These are phyloP conservation scores for Tychaedon coryphoeus DNA, from an alignment of 2,113 vertebrate species.

Conservation along the genomic window DNA sequence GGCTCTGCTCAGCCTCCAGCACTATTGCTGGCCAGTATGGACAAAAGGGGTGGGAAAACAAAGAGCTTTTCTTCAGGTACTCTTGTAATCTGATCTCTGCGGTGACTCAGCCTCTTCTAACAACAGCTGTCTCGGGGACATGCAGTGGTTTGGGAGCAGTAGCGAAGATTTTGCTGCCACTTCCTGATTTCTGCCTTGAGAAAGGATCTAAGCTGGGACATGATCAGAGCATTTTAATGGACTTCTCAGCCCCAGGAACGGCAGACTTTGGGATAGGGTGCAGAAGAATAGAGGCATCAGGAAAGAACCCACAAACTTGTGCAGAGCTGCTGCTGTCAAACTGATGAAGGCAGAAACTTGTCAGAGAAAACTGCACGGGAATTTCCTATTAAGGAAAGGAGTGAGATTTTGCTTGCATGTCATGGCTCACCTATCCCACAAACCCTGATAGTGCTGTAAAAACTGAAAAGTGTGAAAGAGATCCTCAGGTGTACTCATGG, in stretches of 20 bases:
- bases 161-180: neutral
- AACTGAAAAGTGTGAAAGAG: neutral
- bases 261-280: neutral
- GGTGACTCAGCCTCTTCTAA: constrained; percentile 45
- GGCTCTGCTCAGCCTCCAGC: neutral
- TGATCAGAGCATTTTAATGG: neutral
- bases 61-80: constrained; percentile 43
- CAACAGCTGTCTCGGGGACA: neutral
- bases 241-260: neutral
- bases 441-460: neutral
- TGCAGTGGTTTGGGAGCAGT: neutral
- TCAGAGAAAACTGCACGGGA: neutral
- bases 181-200: constrained; percentile 30
- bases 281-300: neutral
- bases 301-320: neutral
- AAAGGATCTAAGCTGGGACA: neutral
- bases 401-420: neutral
- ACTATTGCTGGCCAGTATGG: neutral
- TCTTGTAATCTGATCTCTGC: constrained; percentile 52
- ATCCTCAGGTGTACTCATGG: neutral
- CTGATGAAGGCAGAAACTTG: neutral
- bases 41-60: constrained; percentile 55
- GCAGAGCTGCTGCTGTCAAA: neutral
- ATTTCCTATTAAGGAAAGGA: neutral
- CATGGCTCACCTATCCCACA: neutral